Conservation (phyloP, 2,888 invertebrate species). For the Eurytoma adleriae region DNA sequence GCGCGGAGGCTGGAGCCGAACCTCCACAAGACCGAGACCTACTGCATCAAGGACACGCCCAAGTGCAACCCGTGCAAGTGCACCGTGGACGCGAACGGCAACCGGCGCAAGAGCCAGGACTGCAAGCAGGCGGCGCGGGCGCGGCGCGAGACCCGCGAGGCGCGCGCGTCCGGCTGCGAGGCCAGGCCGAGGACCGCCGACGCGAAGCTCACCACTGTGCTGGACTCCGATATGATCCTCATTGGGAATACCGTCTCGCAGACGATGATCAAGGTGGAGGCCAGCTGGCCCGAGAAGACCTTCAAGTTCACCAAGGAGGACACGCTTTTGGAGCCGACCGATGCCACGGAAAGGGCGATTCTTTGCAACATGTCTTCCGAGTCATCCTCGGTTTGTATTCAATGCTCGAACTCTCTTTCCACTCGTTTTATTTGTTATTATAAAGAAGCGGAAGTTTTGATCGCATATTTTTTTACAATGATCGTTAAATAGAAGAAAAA, state of each 20-base stretch:
- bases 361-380: slow-evolving; percentile 35
- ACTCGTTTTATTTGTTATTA: no score
- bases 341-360: background rate
- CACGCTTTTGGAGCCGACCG: background rate
- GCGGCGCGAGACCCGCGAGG: background rate
- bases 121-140: slow-evolving; percentile 31
- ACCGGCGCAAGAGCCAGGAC: slow-evolving; percentile 11
- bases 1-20: background rate
- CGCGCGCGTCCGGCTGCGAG: no score
- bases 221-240: background rate
- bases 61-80: slow-evolving; percentile 41
- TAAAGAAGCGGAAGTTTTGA: no score
- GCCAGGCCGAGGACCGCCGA: background rate
- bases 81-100: background rate
- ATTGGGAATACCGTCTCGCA: slow-evolving; percentile 12
- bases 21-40: slow-evolving; percentile 4
- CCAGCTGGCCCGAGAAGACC: background rate
- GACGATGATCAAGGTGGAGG: slow-evolving; percentile 14
- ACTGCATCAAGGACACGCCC: background rate
- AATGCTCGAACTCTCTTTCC: no score
- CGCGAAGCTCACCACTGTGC: background rate
- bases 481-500: no score
- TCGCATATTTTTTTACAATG: no score
- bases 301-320: slow-evolving; percentile 14
- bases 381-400: slow-evolving; percentile 18